Conservation (phyloP, 2,888 invertebrate genomes). For the Chalcis sispes region DNA sequence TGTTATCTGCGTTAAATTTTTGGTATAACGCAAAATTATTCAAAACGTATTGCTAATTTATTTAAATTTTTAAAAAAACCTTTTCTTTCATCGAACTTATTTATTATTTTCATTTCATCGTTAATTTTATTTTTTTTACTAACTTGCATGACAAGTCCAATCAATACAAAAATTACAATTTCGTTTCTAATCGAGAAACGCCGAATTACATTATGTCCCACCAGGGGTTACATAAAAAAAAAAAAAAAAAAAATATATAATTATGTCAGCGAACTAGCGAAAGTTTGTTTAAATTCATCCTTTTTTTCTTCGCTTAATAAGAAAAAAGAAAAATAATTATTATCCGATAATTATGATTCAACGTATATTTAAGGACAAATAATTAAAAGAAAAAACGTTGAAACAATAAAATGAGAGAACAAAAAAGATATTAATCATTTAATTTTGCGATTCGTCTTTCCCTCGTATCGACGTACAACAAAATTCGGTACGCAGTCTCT, state of each 20-base stretch:
- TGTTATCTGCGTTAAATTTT: slow-evolving; percentile 42
- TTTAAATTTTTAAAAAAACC: slow-evolving; percentile 26
- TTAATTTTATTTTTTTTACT: slow-evolving; percentile 17
- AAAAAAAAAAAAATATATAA: slow-evolving; percentile 30
- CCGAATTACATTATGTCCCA: slow-evolving; percentile 47
- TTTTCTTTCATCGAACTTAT: slow-evolving; percentile 33
- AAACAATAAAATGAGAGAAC: slow-evolving; percentile 51
- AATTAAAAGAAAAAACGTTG: slow-evolving; percentile 35
- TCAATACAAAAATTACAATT: slow-evolving; percentile 54
- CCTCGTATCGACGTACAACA: slow-evolving; percentile 37
- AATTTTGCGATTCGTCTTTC: slow-evolving; percentile 40
- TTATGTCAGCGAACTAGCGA: slow-evolving; percentile 45
- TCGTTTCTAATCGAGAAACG: slow-evolving; percentile 47
- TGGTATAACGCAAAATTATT: slow-evolving; percentile 33
- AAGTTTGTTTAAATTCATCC: slow-evolving; percentile 28
- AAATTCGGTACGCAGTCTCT: slow-evolving; percentile 50
- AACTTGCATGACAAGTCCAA: slow-evolving; percentile 42
- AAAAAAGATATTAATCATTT: slow-evolving; percentile 45
- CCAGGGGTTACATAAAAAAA: slow-evolving; percentile 48
- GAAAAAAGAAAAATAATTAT: slow-evolving; percentile 21
- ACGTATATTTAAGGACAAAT: slow-evolving; percentile 23
- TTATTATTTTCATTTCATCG: slow-evolving; percentile 19
- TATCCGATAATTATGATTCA: slow-evolving; percentile 22
- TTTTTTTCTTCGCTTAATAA: slow-evolving; percentile 40
- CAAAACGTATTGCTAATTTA: not conserved